A percentile compares a stretch with the other conserved stretches of the same genome.
These are phyloP conservation scores for Lophius piscatorius DNA, from an alignment of 2,113 vertebrate species.

Conservation along the genomic window DNA sequence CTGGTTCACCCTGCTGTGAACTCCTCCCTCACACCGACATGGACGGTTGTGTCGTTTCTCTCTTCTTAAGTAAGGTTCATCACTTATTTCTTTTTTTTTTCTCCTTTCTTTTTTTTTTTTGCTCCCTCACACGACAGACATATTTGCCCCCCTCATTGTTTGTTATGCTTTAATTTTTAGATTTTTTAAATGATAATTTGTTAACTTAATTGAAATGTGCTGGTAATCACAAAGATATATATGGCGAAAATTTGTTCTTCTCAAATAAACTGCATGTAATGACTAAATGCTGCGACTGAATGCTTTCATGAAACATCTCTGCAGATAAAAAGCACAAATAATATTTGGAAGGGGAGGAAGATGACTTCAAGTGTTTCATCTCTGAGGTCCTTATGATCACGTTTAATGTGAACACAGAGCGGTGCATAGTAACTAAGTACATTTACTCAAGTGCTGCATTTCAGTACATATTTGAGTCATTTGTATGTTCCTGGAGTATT, in stretches of 20 bases:
- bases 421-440: too few species aligned
- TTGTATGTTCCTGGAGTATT: too few species aligned
- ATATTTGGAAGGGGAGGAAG: background rate
- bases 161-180: slow-evolving; percentile 83
- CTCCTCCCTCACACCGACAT: slow-evolving; percentile 8
- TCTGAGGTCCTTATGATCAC: too few species aligned
- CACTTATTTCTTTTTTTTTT: background rate
- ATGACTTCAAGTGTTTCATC: background rate
- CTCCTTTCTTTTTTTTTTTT: background rate
- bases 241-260: slow-evolving; percentile 79
- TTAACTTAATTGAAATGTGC: slow-evolving; percentile 83
- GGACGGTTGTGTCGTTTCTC: slow-evolving; percentile 7
- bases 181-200: slow-evolving; percentile 79
- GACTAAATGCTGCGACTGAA: slow-evolving; percentile 57
- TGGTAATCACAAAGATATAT: slow-evolving; percentile 83
- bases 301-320: slow-evolving; percentile 40
- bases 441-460: too few species aligned
- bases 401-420: too few species aligned
- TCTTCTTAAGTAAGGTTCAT: too few species aligned
- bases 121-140: slow-evolving; percentile 12
- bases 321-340: background rate
- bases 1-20: slow-evolving; percentile 8
- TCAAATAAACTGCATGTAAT: slow-evolving; percentile 86
- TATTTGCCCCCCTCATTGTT: slow-evolving; percentile 60
- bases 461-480: too few species aligned